Evolutionary conservation across 2,888 invertebrate genomes (phyloP), one percentile per base, ranked within the genome.

Genomic region (Hydraecia micacea): DNA sequence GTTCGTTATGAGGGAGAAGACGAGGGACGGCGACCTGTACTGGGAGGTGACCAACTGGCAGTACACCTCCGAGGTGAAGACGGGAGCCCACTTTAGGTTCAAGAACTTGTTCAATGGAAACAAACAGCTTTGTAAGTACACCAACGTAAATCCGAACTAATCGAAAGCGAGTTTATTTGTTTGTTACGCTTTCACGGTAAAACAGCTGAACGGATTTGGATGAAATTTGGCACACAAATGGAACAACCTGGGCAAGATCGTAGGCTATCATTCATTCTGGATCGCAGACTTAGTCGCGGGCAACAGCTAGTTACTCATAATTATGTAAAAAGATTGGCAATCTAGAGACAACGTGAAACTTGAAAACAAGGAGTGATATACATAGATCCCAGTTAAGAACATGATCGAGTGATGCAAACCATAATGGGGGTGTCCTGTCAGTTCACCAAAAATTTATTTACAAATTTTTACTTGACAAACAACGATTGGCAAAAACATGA

Each of bases 21-120:
- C 36, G 9, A 79, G 73, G 0, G 84, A 86, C 21, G 95, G 93
- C 0, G 87, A 92, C 73, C 80, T 80, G 36, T 94, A 92, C 90
- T 96, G 96, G 97, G 79, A 80, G 4, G 79, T 96, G n/a, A 69
- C 86, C 1, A 87, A 70, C 74, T 96, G 94, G 94, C 87, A 85
- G 62, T 92, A 94, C 87, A 67, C 91, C 0, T 82, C 93, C 0
- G 90, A 94, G 1, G 95, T 96, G 66, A 87, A 89, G 81, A 94
- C 91, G n/a, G 88, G 89, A 9, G 96, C 88, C 0, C 91, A 92
- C 55, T 97, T 93, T 90, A 91, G 87, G 32, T 96, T 96, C 91
- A 91, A 95, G 81, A 95, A 96, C 84, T 91, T 97, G 2, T 96
- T 97, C 88, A 93, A 94, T 25, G 96, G 96, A 1, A 94, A 95